Conservation (phyloP, 2,888 invertebrate species). For the Pammene aurita region DNA sequence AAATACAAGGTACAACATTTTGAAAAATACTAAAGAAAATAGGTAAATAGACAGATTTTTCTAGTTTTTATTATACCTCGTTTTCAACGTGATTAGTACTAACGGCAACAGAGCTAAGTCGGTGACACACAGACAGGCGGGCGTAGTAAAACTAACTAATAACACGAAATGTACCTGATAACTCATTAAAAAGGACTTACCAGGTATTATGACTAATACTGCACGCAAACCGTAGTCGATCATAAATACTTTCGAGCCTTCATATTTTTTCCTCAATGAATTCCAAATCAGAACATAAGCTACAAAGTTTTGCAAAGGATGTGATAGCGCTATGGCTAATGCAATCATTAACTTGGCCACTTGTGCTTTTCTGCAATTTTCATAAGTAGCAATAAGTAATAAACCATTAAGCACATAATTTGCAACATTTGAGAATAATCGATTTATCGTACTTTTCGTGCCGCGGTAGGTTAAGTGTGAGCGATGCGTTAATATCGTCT, state of each 20-base stretch:
- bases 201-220: slow-evolving; percentile 57
- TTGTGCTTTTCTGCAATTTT: slow-evolving; percentile 83
- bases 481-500: slow-evolving; percentile 86
- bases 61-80: too few species aligned
- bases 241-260: slow-evolving; percentile 58
- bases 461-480: slow-evolving; percentile 91
- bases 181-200: slow-evolving; percentile 48
- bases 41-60: too few species aligned
- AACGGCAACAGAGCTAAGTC: too few species aligned
- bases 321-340: slow-evolving; percentile 90
- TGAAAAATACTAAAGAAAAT: too few species aligned
- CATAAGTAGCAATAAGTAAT: slow-evolving; percentile 1
- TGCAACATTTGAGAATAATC: not conserved
- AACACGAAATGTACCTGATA: too few species aligned
- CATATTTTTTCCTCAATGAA: slow-evolving; percentile 56
- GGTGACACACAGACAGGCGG: too few species aligned
- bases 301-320: slow-evolving; percentile 94
- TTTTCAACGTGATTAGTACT: too few species aligned
- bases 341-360: slow-evolving; percentile 85
- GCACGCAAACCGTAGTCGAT: slow-evolving; percentile 57
- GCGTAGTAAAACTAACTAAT: too few species aligned
- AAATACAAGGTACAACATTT: too few species aligned
- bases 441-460: slow-evolving; percentile 76
- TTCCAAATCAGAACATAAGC: slow-evolving; percentile 91
- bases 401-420: not conserved